Evolutionary conservation across 2,888 invertebrate species (phyloP).

Genomic region (Ophion obscuratus): DNA sequence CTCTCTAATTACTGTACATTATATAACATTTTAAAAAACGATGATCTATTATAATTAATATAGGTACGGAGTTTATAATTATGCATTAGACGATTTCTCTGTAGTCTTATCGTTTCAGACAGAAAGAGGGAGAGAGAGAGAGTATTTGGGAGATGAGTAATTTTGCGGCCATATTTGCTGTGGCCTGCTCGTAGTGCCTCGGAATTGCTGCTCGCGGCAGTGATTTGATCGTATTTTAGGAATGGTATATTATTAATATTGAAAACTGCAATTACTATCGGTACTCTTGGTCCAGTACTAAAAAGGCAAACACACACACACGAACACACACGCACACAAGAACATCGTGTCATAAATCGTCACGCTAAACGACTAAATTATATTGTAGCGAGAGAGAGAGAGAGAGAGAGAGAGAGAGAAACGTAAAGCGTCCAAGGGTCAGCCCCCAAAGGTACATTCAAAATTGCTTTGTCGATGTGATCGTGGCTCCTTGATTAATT

Average conservation of each 20-base stretch:
- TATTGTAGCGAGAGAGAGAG: conserved; percentile 75
- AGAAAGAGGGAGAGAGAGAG: conserved; percentile 47
- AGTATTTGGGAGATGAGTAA: conserved; percentile 79
- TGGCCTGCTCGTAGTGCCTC: conserved; percentile 84
- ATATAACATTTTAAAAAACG: conserved; percentile 57
- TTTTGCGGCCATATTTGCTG: conserved; percentile 83
- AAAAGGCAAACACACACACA: conserved; percentile 47
- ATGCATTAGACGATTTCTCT: conserved; percentile 76
- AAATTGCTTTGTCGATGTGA: conserved; percentile 77
- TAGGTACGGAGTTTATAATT: conserved; percentile 79
- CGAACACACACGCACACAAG: conserved; percentile 12
- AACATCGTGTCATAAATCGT: conserved; percentile 71
- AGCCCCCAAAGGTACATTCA: conserved; percentile 72
- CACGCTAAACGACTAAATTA: conserved; percentile 77
- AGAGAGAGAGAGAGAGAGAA: conserved; percentile 67
- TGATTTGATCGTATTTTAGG: conserved; percentile 84
- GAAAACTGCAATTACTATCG: conserved; percentile 81
- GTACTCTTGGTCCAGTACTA: conserved; percentile 79
- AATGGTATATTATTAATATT: conserved; percentile 80
- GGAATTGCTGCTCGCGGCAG: conserved; percentile 84
- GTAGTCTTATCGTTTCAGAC: conserved; percentile 71
- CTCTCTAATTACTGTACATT: conserved; percentile 84
- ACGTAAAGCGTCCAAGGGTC: conserved; percentile 51
- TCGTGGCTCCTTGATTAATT: conserved; percentile 72
- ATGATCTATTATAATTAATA: conserved; percentile 78